Evolutionary conservation across 2,888 invertebrate species (phyloP), one percentile per base, ranked within the genome.

Genomic region (Aleiodes alternator): DNA sequence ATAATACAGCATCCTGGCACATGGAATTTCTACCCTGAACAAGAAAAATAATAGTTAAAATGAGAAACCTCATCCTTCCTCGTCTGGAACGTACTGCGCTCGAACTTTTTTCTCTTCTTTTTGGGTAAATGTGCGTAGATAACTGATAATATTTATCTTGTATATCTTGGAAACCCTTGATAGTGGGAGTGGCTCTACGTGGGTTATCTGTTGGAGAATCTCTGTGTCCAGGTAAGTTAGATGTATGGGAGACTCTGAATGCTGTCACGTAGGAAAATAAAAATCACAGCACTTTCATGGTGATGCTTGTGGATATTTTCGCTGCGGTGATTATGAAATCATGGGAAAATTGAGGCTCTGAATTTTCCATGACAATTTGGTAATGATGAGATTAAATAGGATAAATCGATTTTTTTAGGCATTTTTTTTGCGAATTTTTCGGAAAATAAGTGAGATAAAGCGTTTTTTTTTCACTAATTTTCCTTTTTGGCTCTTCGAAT

Each of bases 91-190:
- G 29, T 7, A 69, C 38, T 43, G 38, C 4, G 31, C 7, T 43
- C 14, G 38, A 8, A 16, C 69, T 69, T 14, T 23, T 23, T 29
- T 38, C n/a, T 12, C 9, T 34, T 11, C 29, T 70, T 43, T 48
- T 64, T 12, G 1, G 64, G 14, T n/a, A 14, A 48, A 12, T 43
- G 23, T 38, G 3, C 53, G 59, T 16, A 14, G 31, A 9, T n/a
- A 56, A 43, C 43, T 61, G 38, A 73, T 57, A 71, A 66, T 48
- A 7, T 8, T 56, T 70, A 57, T 70, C 57, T 57, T 7, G 8
- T n/a, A 57, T 9, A 43, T 64, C 64, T 64, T 43, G 64, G 64
- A n/a, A 34, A 43, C 34, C 11, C 48, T 23, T 23, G 64, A 43
- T 64, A 64, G 48, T 43, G 16, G 43, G 16, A n/a, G 43, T 8